These are phyloP conservation scores for Tetraodon nigroviridis DNA, from an alignment of 2,113 vertebrate species.

Conservation along the genomic window DNA sequence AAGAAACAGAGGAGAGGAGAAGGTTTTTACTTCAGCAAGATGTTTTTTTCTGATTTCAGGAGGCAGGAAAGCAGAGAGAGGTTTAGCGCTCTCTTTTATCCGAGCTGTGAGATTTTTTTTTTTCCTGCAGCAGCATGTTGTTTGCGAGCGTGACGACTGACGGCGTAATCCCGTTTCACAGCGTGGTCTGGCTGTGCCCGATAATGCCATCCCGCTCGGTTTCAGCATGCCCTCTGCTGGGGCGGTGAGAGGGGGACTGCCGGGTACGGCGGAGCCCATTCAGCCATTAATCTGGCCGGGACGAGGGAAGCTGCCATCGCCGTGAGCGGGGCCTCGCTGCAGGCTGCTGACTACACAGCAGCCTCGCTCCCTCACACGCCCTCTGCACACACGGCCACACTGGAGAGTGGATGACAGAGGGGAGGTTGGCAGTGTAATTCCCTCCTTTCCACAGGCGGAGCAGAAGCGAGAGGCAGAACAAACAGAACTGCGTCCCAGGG, in stretches of 20 bases:
- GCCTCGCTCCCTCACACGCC: conserved; percentile 33
- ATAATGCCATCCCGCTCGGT: conserved; percentile 72
- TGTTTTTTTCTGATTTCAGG: conserved; percentile 54
- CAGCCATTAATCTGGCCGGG: conserved; percentile 70
- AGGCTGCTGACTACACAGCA: conserved; percentile 68
- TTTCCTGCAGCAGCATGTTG: conserved; percentile 61
- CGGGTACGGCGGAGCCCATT: conserved; percentile 66
- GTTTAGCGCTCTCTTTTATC: conserved; percentile 59
- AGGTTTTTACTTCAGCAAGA: conserved; percentile 57
- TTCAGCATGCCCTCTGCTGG: conserved; percentile 68
- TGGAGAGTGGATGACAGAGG: conserved; percentile 53
- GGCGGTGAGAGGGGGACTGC: conserved; percentile 59
- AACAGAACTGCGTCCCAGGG: conserved; percentile 45
- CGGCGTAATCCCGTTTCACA: conserved; percentile 76
- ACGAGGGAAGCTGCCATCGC: conserved; percentile 66
- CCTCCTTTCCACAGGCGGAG: conserved; percentile 40
- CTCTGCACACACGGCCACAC: conserved; percentile 29
- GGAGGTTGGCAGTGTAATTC: conserved; percentile 43
- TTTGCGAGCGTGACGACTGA: conserved; percentile 69
- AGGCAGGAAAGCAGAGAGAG: conserved; percentile 45
- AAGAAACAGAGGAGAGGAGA: conserved; percentile 9
- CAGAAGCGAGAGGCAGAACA: conserved; percentile 37
- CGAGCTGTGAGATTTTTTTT: conserved; percentile 54
- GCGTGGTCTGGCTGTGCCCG: conserved; percentile 72
- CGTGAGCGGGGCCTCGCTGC: conserved; percentile 62